Conservation (phyloP, 1,140 invertebrate species). For the Drosophila obscura region DNA sequence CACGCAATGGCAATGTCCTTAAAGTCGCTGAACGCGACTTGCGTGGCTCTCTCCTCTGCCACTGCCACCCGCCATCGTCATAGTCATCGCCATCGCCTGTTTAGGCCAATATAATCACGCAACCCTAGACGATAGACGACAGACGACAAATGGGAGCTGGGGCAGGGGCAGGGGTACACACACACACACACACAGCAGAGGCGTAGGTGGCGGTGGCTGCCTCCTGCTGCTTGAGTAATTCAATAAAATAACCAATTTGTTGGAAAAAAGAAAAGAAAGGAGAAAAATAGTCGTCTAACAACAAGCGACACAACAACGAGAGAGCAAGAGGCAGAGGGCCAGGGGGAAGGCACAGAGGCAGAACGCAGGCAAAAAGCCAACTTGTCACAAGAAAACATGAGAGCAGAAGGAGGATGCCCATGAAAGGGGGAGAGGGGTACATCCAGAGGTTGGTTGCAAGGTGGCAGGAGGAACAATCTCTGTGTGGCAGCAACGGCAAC, state of each 20-base stretch:
- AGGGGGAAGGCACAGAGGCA: not conserved
- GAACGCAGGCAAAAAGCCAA: constrained; percentile 55
- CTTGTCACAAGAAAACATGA: constrained; percentile 61
- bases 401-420: constrained; percentile 1
- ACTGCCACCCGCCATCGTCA: not conserved
- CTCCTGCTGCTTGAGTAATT: constrained; percentile 80
- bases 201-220: constrained; percentile 18
- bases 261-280: constrained; percentile 46
- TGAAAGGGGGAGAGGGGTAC: not conserved
- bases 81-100: constrained; percentile 24
- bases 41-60: constrained; percentile 11
- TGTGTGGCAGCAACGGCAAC: constrained; percentile 34
- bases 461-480: constrained; percentile 39
- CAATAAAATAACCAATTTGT: constrained; percentile 82
- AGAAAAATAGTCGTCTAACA: constrained; percentile 33
- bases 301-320: constrained; percentile 56
- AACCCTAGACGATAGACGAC: constrained; percentile 10
- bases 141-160: constrained; percentile 16
- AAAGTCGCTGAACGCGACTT: constrained; percentile 40
- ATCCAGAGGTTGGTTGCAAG: constrained; percentile 22
- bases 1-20: constrained; percentile 67
- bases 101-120: constrained; percentile 78
- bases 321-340: not conserved
- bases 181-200: no score
- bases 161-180: not conserved